Evolutionary conservation across 2,113 vertebrate genomes (phyloP).

Genomic region (Calyptommatus sinebrachiatus): DNA sequence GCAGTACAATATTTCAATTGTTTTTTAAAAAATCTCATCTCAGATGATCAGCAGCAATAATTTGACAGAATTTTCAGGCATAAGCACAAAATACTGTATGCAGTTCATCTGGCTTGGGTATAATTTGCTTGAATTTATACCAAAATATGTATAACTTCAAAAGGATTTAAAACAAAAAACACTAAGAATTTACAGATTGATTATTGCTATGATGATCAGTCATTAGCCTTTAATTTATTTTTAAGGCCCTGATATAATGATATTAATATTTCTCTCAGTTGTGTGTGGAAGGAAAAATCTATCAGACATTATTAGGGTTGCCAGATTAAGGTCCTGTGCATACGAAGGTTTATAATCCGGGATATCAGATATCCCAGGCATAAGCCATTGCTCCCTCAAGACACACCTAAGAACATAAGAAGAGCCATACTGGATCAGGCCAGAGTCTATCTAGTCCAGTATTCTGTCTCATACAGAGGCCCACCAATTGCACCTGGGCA

Average conservation of each 20-base stretch:
- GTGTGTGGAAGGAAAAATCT: not conserved
- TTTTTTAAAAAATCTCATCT: conserved; percentile 18
- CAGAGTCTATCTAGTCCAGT: too few relatives aligned
- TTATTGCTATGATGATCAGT: conserved; percentile 27
- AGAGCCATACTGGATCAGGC: too few relatives aligned
- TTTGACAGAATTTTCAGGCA: not conserved
- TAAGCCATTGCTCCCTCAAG: too few relatives aligned
- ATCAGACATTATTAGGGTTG: not conserved
- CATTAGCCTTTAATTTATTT: conserved; percentile 37
- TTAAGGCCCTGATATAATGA: conserved; percentile 42
- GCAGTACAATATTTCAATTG: conserved; percentile 9
- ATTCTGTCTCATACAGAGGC: too few relatives aligned
- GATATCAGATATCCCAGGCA: too few relatives aligned
- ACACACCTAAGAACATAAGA: too few relatives aligned
- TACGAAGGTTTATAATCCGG: too few relatives aligned
- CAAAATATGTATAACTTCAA: not conserved
- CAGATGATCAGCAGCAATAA: conserved; percentile 20
- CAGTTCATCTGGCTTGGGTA: conserved; percentile 27
- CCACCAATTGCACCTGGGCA: too few relatives aligned
- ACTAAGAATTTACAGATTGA: conserved; percentile 39
- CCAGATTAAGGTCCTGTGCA: too few relatives aligned
- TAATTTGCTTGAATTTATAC: conserved; percentile 16
- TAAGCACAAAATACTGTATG: conserved; percentile 9
- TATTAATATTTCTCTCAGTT: conserved; percentile 38
- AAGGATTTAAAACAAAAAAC: conserved; percentile 30